Base-by-base conservation (phyloP, 2,797 vertebrate genomes). In the Perodicticus potto region DNA sequence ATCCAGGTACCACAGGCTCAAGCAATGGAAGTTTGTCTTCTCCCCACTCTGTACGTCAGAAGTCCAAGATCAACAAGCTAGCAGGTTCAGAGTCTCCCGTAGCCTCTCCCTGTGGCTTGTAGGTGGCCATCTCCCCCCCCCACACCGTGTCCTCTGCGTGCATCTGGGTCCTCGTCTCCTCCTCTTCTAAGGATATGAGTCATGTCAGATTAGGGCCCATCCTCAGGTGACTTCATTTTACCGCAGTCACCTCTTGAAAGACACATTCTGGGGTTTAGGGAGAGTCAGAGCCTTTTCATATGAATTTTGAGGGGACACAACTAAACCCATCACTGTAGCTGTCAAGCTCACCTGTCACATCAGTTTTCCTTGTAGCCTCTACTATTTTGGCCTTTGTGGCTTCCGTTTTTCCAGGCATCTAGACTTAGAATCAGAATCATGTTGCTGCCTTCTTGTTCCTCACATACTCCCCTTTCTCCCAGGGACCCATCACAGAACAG, bases 401-500 rank as follows among this genome's bases (percentile, higher is more conserved):
- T 61, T 40, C 45, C 17, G 22, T 5, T 19, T 53, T 37, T 3
- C 3, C 9, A 34, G 23, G 63, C 10, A 23, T 2, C 17, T 20
- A 53, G 53, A 23, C 32, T 59, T 23, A 37, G n/a, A 45, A 34
- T 78, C 40, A 49, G 19, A 55, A 34, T 2, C 0, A 7, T 1
- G 6, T 12, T 27, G 74, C 19, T 27, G 23, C 2, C 5, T 32
- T 65, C 25, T 43, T 4, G 5, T 19, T 63, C 25, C 45, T 72
- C 1, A 1, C 2, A 16, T 1, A 22, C 9, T 29, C 43, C 5
- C 3, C 0, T 45, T 55, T 59, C 70, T 63, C 55, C 43, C 14
- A 14, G 3, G 0, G 3, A 61, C 11, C 90, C 69, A 34, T 7
- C 23, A 17, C 0, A 1, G 61, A 20, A n/a, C 0, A n/a, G n/a